These are phyloP conservation scores for Ophion ellenae DNA, from an alignment of 2,888 invertebrate species.

Conservation along the genomic window DNA sequence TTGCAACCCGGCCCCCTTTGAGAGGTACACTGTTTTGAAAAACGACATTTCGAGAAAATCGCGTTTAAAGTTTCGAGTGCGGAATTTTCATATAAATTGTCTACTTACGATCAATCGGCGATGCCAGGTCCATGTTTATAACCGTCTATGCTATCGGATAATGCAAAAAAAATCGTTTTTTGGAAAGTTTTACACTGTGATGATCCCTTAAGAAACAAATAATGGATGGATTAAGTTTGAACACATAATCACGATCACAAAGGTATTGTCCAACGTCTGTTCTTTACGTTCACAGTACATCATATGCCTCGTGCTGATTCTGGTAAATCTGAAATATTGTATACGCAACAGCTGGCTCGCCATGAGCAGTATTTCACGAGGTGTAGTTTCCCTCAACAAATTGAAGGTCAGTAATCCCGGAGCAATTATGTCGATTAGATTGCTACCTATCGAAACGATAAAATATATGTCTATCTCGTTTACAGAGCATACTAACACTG, in stretches of 20 bases:
- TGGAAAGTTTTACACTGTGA: too few species aligned
- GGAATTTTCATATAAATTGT: too few species aligned
- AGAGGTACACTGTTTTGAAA: too few species aligned
- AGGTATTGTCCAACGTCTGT: not conserved
- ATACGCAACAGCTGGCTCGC: conserved; percentile 74
- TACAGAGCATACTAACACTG: conserved; percentile 81
- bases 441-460: not conserved
- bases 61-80: too few species aligned
- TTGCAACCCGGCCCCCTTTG: not conserved
- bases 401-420: conserved; percentile 70
- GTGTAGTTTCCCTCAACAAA: conserved; percentile 75
- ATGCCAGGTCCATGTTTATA: too few species aligned
- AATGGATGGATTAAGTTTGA: too few species aligned
- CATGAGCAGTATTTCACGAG: conserved; percentile 75
- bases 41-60: too few species aligned
- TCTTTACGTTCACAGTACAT: conserved; percentile 68
- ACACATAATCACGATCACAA: not conserved
- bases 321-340: conserved; percentile 74
- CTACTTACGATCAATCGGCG: too few species aligned
- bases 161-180: too few species aligned
- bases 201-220: not conserved
- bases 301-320: conserved; percentile 71
- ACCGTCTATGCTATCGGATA: too few species aligned
- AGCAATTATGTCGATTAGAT: conserved; percentile 6
- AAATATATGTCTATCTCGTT: conserved; percentile 18